These are phyloP conservation scores for Phrynocephalus vlangalii DNA, from an alignment of 2,797 vertebrate genomes.

Conservation along the genomic window DNA sequence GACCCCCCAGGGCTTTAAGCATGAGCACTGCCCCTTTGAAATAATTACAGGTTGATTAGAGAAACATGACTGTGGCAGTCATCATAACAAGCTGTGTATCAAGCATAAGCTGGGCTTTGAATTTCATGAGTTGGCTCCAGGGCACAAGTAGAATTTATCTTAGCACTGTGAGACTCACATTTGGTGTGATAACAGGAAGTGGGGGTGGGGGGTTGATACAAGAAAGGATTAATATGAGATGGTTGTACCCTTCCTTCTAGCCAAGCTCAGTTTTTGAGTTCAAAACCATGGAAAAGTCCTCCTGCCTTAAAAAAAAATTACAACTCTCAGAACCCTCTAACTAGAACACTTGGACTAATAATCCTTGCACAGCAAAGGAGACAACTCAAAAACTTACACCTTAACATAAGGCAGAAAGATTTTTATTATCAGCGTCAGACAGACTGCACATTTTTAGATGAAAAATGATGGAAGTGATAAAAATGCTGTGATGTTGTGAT, in stretches of 20 bases:
- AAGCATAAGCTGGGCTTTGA: not conserved
- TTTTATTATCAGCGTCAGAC: too few relatives aligned
- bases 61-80: not conserved
- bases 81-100: too few relatives aligned
- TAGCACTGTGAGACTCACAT: not conserved
- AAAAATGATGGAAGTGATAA: too few relatives aligned
- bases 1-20: not conserved
- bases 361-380: too few relatives aligned
- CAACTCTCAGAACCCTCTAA: too few relatives aligned
- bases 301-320: too few relatives aligned
- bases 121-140: not conserved
- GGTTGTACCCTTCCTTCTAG: not conserved
- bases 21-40: not conserved
- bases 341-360: too few relatives aligned
- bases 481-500: too few relatives aligned
- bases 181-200: not conserved
- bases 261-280: not conserved
- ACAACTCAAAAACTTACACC: too few relatives aligned
- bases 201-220: too few relatives aligned
- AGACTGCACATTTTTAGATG: too few relatives aligned
- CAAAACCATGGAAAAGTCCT: not conserved
- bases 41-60: not conserved
- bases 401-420: too few relatives aligned
- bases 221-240: not conserved
- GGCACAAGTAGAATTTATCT: not conserved